These are phyloP conservation scores for Chaitophorus viminalis DNA, from an alignment of 2,888 invertebrate genomes.

Conservation along the genomic window DNA sequence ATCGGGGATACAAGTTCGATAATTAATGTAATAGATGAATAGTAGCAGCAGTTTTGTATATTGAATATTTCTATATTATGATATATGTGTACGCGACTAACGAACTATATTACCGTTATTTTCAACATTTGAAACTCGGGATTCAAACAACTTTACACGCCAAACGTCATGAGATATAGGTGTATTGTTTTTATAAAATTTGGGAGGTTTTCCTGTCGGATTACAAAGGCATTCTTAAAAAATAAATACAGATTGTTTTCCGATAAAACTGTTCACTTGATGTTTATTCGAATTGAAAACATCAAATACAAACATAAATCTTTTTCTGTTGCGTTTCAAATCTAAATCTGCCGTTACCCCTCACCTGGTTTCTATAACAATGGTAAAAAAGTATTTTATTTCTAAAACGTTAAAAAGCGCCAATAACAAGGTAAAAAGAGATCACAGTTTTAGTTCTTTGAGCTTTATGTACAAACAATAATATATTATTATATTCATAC, in stretches of 20 bases:
- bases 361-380: neutral
- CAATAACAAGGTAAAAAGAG: conserved; percentile 5
- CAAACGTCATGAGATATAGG: neutral
- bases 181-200: conserved; percentile 12
- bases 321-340: neutral
- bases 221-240: conserved; percentile 15
- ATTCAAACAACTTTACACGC: neutral
- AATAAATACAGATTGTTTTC: conserved; percentile 14
- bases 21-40: too few species aligned
- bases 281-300: conserved; percentile 35
- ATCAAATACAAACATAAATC: conserved; percentile 15
- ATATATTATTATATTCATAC: neutral
- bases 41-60: too few species aligned
- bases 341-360: conserved; percentile 34
- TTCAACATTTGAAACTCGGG: neutral
- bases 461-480: neutral
- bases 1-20: too few species aligned
- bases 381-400: conserved; percentile 31
- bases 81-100: too few species aligned
- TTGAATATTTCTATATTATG: too few species aligned
- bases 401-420: neutral
- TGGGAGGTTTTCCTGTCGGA: neutral
- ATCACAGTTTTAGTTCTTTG: neutral
- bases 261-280: neutral
- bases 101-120: neutral